These are phyloP conservation scores for Hycleus phaleratus DNA, from an alignment of 1,140 invertebrate species.

Conservation along the genomic window DNA sequence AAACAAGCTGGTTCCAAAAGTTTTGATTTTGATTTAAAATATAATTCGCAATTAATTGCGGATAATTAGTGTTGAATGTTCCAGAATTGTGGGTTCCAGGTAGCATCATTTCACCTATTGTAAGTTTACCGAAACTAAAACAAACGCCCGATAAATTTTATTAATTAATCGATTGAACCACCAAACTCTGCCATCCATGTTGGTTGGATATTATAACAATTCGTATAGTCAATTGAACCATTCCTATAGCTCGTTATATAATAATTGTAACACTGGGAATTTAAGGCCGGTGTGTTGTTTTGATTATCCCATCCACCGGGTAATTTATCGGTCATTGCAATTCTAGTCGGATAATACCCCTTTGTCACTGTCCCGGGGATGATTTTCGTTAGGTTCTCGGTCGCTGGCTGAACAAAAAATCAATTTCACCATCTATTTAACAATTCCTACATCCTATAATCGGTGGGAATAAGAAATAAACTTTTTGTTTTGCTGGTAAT, in stretches of 20 bases:
- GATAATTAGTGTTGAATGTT: conserved; percentile 43
- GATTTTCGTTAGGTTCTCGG: neutral
- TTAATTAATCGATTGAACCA: neutral
- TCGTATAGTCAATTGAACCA: conserved; percentile 42
- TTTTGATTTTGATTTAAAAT: conserved; percentile 63
- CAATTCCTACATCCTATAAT: too few species aligned
- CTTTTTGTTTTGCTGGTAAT: too few species aligned
- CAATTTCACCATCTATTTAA: too few species aligned
- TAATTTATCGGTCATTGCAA: neutral
- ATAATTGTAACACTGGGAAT: conserved; percentile 44
- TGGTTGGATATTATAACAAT: conserved; percentile 56
- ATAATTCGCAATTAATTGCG: conserved; percentile 42
- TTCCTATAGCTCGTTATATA: conserved; percentile 49
- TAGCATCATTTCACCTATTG: conserved; percentile 52
- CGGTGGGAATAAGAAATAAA: too few species aligned
- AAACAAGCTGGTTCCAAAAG: conserved; percentile 69
- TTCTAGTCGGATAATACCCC: neutral
- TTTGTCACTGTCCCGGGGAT: neutral
- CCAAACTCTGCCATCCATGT: conserved; percentile 51
- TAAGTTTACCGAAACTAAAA: conserved; percentile 39
- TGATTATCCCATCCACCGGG: conserved; percentile 36
- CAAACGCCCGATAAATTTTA: neutral
- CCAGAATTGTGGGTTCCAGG: conserved; percentile 67
- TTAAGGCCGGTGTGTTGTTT: conserved; percentile 19
- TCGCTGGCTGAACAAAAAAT: neutral